These are phyloP conservation scores for Falcaria lacertinaria DNA, from an alignment of 2,888 invertebrate genomes.

Conservation along the genomic window DNA sequence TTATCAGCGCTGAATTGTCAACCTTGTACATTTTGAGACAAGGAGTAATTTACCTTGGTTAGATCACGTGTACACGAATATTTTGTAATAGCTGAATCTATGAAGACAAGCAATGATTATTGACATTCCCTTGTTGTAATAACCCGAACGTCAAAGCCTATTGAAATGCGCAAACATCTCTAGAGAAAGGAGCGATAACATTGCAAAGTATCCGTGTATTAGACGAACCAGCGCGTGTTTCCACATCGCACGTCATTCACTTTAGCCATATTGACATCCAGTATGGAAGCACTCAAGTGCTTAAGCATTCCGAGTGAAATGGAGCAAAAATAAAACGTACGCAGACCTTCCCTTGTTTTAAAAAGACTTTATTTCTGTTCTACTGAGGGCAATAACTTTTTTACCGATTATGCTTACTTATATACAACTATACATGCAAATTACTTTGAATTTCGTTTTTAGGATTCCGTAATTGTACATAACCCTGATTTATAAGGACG, in stretches of 20 bases:
- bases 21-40: too few species aligned
- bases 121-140: too few species aligned
- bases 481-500: too few species aligned
- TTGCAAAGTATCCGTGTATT: not conserved
- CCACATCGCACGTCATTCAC: slow-evolving; percentile 8
- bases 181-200: not conserved
- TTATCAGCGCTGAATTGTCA: too few species aligned
- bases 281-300: slow-evolving; percentile 22
- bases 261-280: slow-evolving; percentile 16
- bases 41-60: too few species aligned
- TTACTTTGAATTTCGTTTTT: too few species aligned
- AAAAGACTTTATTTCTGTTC: not conserved
- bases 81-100: too few species aligned
- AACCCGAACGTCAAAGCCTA: too few species aligned
- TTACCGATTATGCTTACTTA: not conserved
- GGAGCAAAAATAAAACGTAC: slow-evolving; percentile 23
- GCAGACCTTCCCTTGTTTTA: slow-evolving; percentile 2
- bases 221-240: slow-evolving; percentile 4
- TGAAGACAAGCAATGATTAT: too few species aligned
- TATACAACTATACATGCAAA: not conserved
- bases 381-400: not conserved
- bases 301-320: slow-evolving; percentile 24
- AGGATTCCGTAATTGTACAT: too few species aligned
- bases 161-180: not conserved
- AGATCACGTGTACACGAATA: too few species aligned